Conservation (phyloP, 2,797 vertebrate genomes). For the Urocyon cinereoargenteus region DNA sequence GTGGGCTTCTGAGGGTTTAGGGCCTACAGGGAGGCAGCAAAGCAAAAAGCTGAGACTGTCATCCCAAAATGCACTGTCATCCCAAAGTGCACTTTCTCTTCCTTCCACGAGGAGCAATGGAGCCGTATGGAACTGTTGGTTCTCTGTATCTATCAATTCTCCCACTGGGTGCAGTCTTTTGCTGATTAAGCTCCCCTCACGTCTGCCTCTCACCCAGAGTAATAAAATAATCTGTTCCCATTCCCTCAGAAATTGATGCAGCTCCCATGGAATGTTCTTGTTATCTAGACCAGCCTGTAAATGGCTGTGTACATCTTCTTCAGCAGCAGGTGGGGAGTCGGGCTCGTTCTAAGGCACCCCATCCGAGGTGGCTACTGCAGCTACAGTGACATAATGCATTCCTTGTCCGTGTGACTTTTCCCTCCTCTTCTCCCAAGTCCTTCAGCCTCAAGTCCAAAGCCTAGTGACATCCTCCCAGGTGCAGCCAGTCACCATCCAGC, state of each 20-base stretch:
- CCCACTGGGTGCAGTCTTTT: background rate
- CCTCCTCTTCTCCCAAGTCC: slow-evolving; percentile 89
- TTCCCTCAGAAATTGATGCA: slow-evolving; percentile 30
- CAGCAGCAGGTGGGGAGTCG: slow-evolving; percentile 36
- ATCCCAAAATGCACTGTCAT: background rate
- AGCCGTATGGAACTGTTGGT: background rate
- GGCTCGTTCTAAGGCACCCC: background rate
- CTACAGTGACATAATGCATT: background rate
- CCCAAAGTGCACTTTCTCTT: background rate
- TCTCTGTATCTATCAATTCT: background rate
- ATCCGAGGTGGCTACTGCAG: background rate
- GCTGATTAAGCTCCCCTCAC: background rate
- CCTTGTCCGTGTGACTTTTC: background rate
- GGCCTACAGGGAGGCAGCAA: background rate
- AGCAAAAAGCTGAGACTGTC: background rate
- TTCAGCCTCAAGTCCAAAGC: slow-evolving; percentile 97
- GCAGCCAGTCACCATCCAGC: slow-evolving; percentile 96
- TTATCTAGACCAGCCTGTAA: slow-evolving; percentile 50
- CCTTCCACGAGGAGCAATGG: background rate
- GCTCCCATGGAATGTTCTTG: slow-evolving; percentile 28
- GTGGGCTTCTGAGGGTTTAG: background rate
- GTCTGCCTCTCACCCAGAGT: background rate
- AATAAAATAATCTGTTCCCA: background rate
- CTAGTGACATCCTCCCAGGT: slow-evolving; percentile 95
- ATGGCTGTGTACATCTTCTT: background rate